These are phyloP conservation scores for Cnemophilus loriae DNA, from an alignment of 2,113 vertebrate genomes.

Conservation along the genomic window DNA sequence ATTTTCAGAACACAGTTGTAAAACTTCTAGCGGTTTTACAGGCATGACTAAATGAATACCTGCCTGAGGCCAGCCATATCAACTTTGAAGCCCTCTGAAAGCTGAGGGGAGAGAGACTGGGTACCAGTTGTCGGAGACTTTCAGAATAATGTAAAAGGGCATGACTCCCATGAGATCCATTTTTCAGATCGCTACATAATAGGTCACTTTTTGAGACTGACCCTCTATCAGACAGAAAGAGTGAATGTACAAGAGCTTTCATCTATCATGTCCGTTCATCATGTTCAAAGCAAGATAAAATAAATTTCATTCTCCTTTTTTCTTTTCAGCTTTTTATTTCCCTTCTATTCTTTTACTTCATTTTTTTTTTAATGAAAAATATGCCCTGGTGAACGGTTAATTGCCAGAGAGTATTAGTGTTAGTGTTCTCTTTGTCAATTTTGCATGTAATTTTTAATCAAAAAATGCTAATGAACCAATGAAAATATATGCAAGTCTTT, in stretches of 20 bases:
- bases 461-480: background rate
- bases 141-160: background rate
- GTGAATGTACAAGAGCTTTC: background rate
- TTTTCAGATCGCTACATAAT: background rate
- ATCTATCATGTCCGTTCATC: background rate
- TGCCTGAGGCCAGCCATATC: background rate
- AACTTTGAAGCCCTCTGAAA: conserved; percentile 5
- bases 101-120: background rate
- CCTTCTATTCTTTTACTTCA: background rate
- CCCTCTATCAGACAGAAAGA: background rate
- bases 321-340: background rate
- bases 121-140: background rate
- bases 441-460: background rate
- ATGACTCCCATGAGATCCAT: background rate
- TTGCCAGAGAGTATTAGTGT: background rate
- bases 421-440: background rate
- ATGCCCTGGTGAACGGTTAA: background rate
- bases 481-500: background rate
- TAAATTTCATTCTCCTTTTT: background rate
- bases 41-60: background rate
- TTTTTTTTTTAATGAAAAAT: background rate
- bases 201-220: background rate
- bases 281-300: background rate
- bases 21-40: background rate
- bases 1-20: background rate